Conservation (phyloP, 1,140 invertebrate species). For the Ceratina calcarata region DNA sequence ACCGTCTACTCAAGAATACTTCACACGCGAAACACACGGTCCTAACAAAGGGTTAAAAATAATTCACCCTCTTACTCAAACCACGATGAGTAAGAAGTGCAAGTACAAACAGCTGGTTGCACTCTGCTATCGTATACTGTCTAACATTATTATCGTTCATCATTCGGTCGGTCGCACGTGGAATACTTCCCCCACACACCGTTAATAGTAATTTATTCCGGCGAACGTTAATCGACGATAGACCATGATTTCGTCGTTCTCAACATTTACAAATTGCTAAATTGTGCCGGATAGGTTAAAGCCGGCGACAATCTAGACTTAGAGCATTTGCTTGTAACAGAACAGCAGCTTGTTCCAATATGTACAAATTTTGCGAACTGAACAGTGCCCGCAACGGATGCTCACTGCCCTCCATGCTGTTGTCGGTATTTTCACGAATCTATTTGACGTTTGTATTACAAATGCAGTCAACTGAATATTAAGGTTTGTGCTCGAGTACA, state of each 20-base stretch:
- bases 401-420: too few relatives aligned
- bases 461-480: too few relatives aligned
- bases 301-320: too few relatives aligned
- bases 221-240: background rate
- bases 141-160: slow-evolving; percentile 13
- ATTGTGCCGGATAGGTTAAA: too few relatives aligned
- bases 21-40: background rate
- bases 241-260: background rate
- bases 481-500: too few relatives aligned
- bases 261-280: slow-evolving; percentile 25
- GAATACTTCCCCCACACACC: background rate
- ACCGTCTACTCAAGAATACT: background rate
- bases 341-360: too few relatives aligned
- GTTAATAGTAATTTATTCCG: slow-evolving; percentile 3
- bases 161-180: background rate
- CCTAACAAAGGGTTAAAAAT: background rate
- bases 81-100: background rate
- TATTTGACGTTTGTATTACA: too few relatives aligned
- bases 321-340: too few relatives aligned
- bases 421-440: too few relatives aligned
- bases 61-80: background rate
- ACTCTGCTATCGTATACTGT: background rate
- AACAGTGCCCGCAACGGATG: too few relatives aligned
- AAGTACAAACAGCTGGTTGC: background rate
- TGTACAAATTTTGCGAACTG: too few relatives aligned